These are phyloP conservation scores for Chelidonichthys spinosus DNA, from an alignment of 2,797 vertebrate species.

Conservation along the genomic window DNA sequence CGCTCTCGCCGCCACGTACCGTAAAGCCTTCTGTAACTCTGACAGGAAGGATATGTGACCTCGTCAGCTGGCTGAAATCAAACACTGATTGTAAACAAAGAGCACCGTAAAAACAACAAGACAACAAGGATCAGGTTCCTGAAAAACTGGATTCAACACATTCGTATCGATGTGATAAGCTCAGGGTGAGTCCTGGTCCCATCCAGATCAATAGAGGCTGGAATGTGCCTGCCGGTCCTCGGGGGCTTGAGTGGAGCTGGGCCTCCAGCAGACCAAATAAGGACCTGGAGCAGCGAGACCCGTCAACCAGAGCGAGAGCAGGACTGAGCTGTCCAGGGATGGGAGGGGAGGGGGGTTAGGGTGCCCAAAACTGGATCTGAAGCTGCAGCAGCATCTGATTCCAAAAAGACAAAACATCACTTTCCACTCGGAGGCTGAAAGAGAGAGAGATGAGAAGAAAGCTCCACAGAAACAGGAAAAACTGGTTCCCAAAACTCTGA, in stretches of 20 bases:
- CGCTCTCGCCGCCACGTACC: no score
- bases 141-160: constrained; percentile 18
- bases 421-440: background rate
- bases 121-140: background rate
- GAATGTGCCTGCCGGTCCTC: constrained; percentile 79
- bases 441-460: background rate
- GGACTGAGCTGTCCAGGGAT: constrained; percentile 49
- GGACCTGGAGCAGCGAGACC: constrained; percentile 78
- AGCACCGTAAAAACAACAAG: background rate
- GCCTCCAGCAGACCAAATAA: constrained; percentile 89
- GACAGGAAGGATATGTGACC: no score
- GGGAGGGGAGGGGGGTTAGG: constrained; percentile 8
- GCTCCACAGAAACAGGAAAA: constrained; percentile 11
- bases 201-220: constrained; percentile 83
- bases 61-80: constrained; percentile 9
- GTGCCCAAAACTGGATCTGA: background rate
- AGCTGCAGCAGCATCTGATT: background rate
- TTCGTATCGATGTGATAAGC: constrained; percentile 18
- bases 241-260: constrained; percentile 78
- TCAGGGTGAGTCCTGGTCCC: constrained; percentile 62
- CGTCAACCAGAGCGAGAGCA: constrained; percentile 58
- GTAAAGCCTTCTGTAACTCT: background rate
- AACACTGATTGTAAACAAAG: constrained; percentile 8
- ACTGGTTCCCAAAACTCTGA: constrained; percentile 56
- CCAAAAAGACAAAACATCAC: background rate